These are phyloP conservation scores for Balearica regulorum DNA, from an alignment of 2,797 vertebrate species.

Conservation along the genomic window DNA sequence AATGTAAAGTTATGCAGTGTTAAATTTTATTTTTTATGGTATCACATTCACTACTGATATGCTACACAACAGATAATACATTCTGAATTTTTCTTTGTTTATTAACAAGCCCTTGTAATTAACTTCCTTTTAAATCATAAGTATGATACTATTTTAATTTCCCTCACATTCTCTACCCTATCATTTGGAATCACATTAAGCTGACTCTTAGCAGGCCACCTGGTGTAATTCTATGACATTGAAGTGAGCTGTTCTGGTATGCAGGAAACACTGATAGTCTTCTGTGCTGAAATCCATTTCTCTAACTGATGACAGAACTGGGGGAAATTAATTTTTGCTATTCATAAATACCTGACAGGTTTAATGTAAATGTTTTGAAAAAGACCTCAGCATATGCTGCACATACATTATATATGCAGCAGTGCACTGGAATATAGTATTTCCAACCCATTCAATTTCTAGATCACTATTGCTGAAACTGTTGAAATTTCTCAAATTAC, in stretches of 20 bases:
- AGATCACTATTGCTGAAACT: slow-evolving; percentile 58
- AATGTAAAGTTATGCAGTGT: slow-evolving; percentile 72
- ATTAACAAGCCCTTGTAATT: slow-evolving; percentile 85
- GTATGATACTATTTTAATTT: slow-evolving; percentile 88
- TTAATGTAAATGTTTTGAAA: slow-evolving; percentile 83
- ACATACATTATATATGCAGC: slow-evolving; percentile 74
- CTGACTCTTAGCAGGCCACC: slow-evolving; percentile 84
- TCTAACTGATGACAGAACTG: slow-evolving; percentile 76
- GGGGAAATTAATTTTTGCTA: slow-evolving; percentile 82
- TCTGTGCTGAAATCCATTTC: slow-evolving; percentile 76
- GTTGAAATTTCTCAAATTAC: slow-evolving; percentile 70
- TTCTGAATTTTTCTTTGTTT: slow-evolving; percentile 80
- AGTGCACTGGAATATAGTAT: slow-evolving; percentile 59
- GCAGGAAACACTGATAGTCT: slow-evolving; percentile 76
- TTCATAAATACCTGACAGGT: slow-evolving; percentile 83
- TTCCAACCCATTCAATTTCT: slow-evolving; percentile 64
- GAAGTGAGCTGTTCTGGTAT: slow-evolving; percentile 77
- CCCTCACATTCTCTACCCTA: slow-evolving; percentile 81
- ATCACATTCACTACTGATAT: slow-evolving; percentile 73
- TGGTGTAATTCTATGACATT: slow-evolving; percentile 82
- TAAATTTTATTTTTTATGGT: slow-evolving; percentile 68
- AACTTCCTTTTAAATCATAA: slow-evolving; percentile 86
- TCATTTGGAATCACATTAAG: slow-evolving; percentile 86
- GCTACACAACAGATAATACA: slow-evolving; percentile 75
- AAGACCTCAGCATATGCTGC: slow-evolving; percentile 74